Base-by-base conservation (phyloP, 1,140 invertebrate species). In the Magallana gigas region DNA sequence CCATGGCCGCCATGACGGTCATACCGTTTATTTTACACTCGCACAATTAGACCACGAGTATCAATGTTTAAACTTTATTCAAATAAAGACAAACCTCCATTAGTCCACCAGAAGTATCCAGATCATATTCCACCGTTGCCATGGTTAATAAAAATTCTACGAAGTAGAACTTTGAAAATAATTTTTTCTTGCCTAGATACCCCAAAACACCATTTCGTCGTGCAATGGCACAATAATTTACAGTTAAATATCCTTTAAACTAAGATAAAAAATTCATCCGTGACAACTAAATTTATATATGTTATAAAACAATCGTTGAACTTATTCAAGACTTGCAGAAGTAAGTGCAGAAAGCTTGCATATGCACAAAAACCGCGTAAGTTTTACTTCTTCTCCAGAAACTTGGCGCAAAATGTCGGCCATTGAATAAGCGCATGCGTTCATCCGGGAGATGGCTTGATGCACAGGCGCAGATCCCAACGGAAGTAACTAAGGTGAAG, bases 71-170 rank as follows among this genome's bases (percentile, higher is more conserved):
- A 18, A 81, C 7, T 58, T 88, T 36, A 89, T 85, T 64, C 71
- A 59, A 11, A 64, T 29, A 4, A 84, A 84, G 84, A 88, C 88
- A 83, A 95, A 97, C 96, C 91, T 96, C 96, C 96, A 97, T 97
- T 36, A 97, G 94, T 87, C 96, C 96, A 89, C 96, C 96, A 87
- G 96, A 96, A 58, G 95, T 95, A 91, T 96, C 95, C 85, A 96
- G 94, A 94, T 96, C 96, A 92, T 96, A 96, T 87, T 94, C 92
- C 18, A 93, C 91, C 60, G 93, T 90, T 85, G 92, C 90, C 93
- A 93, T 93, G 60, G 88, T 92, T 98, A 95, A 98, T 98, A 18
- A 98, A 98, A 95, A 97, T 97, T 3, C 95, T 94, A 92, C 97
- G 98, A 90, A 98, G 98, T 48, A 29, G 58, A 80, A 82, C 56